Conservation (phyloP, 2,888 invertebrate species). For the Spisula solida region DNA sequence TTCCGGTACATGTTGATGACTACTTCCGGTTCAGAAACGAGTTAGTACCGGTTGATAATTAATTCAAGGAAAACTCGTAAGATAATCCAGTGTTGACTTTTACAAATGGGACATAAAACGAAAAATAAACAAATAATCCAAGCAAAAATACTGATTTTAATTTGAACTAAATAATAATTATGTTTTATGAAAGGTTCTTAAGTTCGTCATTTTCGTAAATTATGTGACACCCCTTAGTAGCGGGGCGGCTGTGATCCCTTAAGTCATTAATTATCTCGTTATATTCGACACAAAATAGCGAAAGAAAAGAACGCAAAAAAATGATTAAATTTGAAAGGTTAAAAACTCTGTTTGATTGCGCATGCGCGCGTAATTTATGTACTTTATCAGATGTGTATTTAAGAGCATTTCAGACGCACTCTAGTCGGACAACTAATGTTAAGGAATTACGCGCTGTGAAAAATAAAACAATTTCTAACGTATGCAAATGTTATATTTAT, state of each 20-base stretch:
- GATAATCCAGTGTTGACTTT: too few relatives aligned
- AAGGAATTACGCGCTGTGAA: not conserved
- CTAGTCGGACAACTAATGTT: not conserved
- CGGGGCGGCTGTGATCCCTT: not conserved
- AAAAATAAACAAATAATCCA: too few relatives aligned
- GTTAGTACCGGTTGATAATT: too few relatives aligned
- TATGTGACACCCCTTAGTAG: not conserved
- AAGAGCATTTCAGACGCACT: not conserved
- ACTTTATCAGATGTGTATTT: conserved; percentile 8
- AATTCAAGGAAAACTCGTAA: too few relatives aligned
- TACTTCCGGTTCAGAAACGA: too few relatives aligned
- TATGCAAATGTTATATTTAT: not conserved
- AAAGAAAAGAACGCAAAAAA: not conserved
- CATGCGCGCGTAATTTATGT: not conserved
- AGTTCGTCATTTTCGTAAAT: not conserved
- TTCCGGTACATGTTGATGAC: too few relatives aligned
- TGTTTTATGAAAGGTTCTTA: not conserved
- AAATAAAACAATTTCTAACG: not conserved
- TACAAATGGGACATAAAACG: too few relatives aligned
- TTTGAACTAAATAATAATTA: too few relatives aligned
- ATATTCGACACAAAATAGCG: not conserved
- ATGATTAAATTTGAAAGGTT: conserved; percentile 10
- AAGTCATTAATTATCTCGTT: not conserved
- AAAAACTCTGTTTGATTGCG: not conserved
- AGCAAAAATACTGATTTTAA: too few relatives aligned